Evolutionary conservation across 2,888 invertebrate genomes (phyloP), one percentile per base, ranked within the genome.

Genomic region (Carcina quercana): DNA sequence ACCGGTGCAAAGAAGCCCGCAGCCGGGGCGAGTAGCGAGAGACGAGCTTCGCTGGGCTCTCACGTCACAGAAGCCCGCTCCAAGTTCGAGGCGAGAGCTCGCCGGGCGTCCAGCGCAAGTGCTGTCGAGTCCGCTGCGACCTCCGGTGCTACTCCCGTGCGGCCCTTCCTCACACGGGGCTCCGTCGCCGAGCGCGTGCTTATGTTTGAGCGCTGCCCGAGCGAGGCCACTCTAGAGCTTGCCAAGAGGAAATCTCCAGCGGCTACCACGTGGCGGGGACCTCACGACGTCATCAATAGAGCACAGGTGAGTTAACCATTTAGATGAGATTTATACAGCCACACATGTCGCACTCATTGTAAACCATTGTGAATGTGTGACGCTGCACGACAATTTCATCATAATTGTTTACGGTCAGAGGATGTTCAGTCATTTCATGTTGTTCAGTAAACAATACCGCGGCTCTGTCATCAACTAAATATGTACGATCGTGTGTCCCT

Each of bases 111-210:
- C 3, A 86, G 59, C 71, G 85, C 61, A 48, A 85, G 82, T 40
- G 59, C 78, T 32, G 53, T 58, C 10, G 80, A 76, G 37, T 44
- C 76, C 28, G 69, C 73, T 28, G 69, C 73, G 32, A 15, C 21
- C 2, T 63, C 78, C 33, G 60, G 45, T 7, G 40, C 64, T 13
- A 59, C 72, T 30, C 93, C 95, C 4, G 91, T 94, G 34, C 85
- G 94, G 30, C 94, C 94, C 10, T 94, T 95, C 72, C 85, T 95
- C 32, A 94, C 95, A 24, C 88, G 95, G 37, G 96, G 95, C 13
- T 95, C 95, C 3, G 96, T 96, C 2, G 95, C 95, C 13, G 96
- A 96, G 63, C 85, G 95, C 28, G 95, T 95, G 42, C 87, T 95
- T 43, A 93, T 95, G 74, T 96, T 96, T 66, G 96, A 96, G 73